These are phyloP conservation scores for Sebastes minor DNA, from an alignment of 2,797 vertebrate genomes.

Conservation along the genomic window DNA sequence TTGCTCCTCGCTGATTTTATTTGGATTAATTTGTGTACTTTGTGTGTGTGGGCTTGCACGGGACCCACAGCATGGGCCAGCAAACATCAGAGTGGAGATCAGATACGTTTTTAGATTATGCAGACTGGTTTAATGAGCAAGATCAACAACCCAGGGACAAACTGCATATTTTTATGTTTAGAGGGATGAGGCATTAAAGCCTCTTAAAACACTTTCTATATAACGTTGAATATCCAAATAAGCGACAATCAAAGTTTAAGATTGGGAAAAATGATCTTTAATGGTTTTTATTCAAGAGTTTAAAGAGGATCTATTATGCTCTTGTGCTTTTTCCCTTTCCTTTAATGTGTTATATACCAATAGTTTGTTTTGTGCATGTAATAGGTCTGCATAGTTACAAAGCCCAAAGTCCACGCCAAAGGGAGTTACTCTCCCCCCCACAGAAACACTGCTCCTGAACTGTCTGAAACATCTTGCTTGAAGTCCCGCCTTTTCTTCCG, in stretches of 20 bases:
- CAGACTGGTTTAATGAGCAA: constrained; percentile 6
- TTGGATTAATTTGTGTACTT: constrained; percentile 28
- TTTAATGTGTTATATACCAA: too few species aligned
- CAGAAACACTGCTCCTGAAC: too few species aligned
- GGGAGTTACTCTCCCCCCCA: too few species aligned
- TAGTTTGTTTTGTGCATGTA: too few species aligned
- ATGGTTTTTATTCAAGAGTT: background rate
- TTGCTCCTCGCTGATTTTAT: constrained; percentile 6
- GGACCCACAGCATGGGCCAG: background rate
- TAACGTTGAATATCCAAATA: background rate
- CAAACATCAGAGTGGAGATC: background rate
- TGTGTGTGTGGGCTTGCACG: background rate
- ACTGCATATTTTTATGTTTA: background rate
- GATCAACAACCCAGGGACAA: constrained; percentile 1
- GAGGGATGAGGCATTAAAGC: background rate
- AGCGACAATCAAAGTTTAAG: background rate
- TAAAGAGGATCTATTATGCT: too few species aligned
- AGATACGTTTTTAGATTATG: constrained; percentile 29
- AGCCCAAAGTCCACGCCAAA: too few species aligned
- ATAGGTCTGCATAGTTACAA: too few species aligned
- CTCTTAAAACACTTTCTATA: background rate
- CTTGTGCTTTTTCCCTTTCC: too few species aligned
- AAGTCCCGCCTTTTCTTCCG: fast-evolving
- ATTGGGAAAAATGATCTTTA: background rate
- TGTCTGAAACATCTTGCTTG: too few species aligned